Base-by-base conservation (phyloP, 64 coral and sea anemone genomes). In the Porites australiensis region DNA sequence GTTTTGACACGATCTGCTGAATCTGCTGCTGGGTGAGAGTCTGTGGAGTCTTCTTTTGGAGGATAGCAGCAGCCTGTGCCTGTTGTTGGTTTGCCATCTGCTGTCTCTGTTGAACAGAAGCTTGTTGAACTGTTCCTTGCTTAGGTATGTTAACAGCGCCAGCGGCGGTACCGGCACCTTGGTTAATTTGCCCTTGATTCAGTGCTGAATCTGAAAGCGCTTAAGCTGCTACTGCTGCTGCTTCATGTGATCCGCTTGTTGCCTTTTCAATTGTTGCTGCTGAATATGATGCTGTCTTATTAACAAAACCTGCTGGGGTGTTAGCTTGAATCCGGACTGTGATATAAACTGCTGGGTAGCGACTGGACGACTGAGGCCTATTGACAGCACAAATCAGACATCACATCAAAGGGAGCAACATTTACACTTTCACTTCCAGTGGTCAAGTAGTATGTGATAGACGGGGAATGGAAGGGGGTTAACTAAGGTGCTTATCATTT, bases 361-460 rank as follows among this genome's bases (percentile, higher is more conserved):
- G 7, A 92, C 87, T 58, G 93, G 73, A 60, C 90, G 78, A 45
- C 86, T 95, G 66, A 90, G 88, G n/a, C 88, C 94, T 94, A 77
- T 47, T 84, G 64, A 22, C 48, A 58, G 48, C 72, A 75, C 21
- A 61, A 67, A 20, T 27, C 15, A 20, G 51, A 43, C 57, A 55
- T 77, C 14, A 76, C 48, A 21, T 72, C 14, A 61, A 21, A 14
- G 4, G 50, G n/a, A n/a, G n/a, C 27, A 37, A 37, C 27, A 37
- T 37, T 37, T 37, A 37, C 27, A 37, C 27, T 37, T 37, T 37
- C 27, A 37, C 0, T 37, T 1, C 27, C 27, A 37, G 27, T 37
- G 27, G 27, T 37, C 27, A 37, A 37, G 27, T 1, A 37, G 27
- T 37, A 37, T 37, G 27, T 37, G 27, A 37, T 37, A 37, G 27